Evolutionary conservation across 2,797 vertebrate species (phyloP).

Genomic region (Falco cherrug): DNA sequence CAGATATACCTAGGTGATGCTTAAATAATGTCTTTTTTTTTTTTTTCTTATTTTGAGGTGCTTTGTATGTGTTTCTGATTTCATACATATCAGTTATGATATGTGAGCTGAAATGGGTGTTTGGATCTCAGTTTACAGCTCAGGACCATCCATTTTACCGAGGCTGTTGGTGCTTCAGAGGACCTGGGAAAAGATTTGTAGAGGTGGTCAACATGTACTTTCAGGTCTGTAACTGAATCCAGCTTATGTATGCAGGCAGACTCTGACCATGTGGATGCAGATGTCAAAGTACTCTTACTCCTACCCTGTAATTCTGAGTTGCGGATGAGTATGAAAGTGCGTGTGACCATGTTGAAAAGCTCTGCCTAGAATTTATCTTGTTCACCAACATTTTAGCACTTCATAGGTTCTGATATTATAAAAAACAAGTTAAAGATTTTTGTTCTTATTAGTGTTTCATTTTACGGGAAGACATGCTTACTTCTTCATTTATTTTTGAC

Average conservation of each 20-base stretch:
- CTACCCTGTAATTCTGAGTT: not conserved
- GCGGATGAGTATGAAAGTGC: not conserved
- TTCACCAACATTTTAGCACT: not conserved
- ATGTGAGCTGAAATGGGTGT: not conserved
- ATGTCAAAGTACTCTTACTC: not conserved
- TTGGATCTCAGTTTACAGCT: not conserved
- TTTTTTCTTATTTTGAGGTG: not conserved
- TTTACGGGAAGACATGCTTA: not conserved
- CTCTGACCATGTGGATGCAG: not conserved
- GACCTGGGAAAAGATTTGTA: not conserved
- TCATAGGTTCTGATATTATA: not conserved
- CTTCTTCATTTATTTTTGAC: slow-evolving; percentile 26
- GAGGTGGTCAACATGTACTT: not conserved
- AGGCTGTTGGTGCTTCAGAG: not conserved
- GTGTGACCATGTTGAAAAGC: not conserved
- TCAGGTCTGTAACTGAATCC: not conserved
- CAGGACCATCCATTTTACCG: not conserved
- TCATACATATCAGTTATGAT: not conserved
- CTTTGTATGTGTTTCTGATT: not conserved
- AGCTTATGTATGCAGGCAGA: not conserved
- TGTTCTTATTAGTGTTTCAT: not conserved
- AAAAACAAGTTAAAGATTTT: not conserved
- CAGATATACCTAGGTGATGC: not conserved
- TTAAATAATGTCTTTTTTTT: not conserved
- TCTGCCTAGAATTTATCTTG: not conserved